Conservation (phyloP, 2,113 vertebrate genomes). For the Oryzias celebensis region DNA sequence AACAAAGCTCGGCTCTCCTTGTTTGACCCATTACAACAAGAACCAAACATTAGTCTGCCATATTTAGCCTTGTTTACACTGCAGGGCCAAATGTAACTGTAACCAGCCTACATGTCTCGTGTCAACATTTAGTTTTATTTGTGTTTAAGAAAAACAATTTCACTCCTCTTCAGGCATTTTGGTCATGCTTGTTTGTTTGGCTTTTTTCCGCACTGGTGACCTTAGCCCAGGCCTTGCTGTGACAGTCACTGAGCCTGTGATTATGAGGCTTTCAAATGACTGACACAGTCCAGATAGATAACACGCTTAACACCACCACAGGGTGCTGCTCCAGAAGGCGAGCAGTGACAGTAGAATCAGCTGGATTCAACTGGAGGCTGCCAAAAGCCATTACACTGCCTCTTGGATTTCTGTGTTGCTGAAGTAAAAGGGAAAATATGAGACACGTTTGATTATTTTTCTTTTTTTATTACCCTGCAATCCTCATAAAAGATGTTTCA, state of each 20-base stretch:
- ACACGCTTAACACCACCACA: constrained; percentile 50
- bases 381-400: constrained; percentile 58
- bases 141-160: no score
- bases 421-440: constrained; percentile 10
- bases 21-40: constrained; percentile 30
- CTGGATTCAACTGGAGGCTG: constrained; percentile 48
- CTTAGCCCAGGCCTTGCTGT: constrained; percentile 30
- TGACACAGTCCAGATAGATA: constrained; percentile 48
- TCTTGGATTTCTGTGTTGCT: constrained; percentile 33
- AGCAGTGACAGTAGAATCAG: constrained; percentile 47
- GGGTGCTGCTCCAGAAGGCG: constrained; percentile 42
- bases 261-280: constrained; percentile 60
- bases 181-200: constrained; percentile 4
- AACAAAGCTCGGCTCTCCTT: constrained; percentile 37
- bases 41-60: constrained; percentile 25
- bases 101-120: neutral
- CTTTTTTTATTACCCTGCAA: neutral
- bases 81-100: constrained; percentile 2
- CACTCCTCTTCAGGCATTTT: no score
- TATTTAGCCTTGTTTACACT: constrained; percentile 17
- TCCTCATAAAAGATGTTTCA: no score
- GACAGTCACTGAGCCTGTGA: constrained; percentile 51
- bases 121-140: neutral
- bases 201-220: constrained; percentile 28
- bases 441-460: constrained; percentile 21